Base-by-base conservation (phyloP, 1,140 invertebrate genomes). In the Mactra quadrangularis region DNA sequence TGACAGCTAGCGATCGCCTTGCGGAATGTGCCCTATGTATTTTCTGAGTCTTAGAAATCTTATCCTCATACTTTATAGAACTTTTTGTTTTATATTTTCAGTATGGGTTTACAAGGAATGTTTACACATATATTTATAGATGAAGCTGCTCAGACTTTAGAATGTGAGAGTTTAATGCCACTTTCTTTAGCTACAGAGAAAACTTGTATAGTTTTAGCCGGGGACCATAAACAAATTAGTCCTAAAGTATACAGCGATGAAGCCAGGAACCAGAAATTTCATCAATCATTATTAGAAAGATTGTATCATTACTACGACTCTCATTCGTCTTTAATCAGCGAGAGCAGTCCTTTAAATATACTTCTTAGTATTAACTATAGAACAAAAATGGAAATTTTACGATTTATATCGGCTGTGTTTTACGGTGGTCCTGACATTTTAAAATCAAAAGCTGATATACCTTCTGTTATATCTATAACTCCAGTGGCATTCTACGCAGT, bases 401-500 rank as follows among this genome's bases (percentile, higher is more conserved):
- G 94, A 77, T 96, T 96, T 87, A 97, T 96, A 3, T 97, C 96
- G 0, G 95, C 96, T 85, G 93, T 96, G 0, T 97, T 97, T 90
- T 97, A 97, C 91, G 96, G 96, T 55, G 96, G 96, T 70, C 88
- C 90, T 47, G 89, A 91, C 3, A 84, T 84, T 17, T 74, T 91
- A 19, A 87, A 86, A 53, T 89, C 89, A 0, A 57, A 84, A 45
- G 87, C 86, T 29, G 87, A 87, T 47, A 82, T 90, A 9, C 85
- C 86, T 25, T 86, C 89, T 41, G 89, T 91, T 35, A 35, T 89
- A 38, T 83, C 84, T 17, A 82, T 90, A 4, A 90, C 87, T 77
- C 96, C 96, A 0, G 89, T 97, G 9, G 96, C 96, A n/a, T 97
- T 97, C 90, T 96, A 96, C 87, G 96, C 96, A 19, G 96, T 96